Conservation (phyloP, 2,113 vertebrate species). For the Heloderma charlesbogerti region DNA sequence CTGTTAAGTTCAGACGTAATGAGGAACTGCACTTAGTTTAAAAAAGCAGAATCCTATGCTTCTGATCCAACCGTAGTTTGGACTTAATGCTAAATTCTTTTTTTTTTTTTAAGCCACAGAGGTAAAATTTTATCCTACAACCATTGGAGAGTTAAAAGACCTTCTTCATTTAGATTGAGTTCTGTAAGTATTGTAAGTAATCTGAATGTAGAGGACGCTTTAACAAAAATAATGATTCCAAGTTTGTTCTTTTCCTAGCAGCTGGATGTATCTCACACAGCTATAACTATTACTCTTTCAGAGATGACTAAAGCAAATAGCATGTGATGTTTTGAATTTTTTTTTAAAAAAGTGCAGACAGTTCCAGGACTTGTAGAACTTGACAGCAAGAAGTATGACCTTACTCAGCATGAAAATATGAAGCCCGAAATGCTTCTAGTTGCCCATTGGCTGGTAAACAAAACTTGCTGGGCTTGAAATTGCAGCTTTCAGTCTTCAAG, state of each 20-base stretch:
- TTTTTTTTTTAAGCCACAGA: not conserved
- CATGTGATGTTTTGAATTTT: constrained; percentile 34
- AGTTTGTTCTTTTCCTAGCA: not conserved
- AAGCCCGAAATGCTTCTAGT: constrained; percentile 31
- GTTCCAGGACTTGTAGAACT: constrained; percentile 40
- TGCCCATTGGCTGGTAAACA: constrained; percentile 21
- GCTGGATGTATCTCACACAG: constrained; percentile 12
- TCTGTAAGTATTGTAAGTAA: not conserved
- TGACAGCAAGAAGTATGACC: constrained; percentile 1
- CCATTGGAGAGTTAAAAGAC: not conserved
- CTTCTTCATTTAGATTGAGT: not conserved
- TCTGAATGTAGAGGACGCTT: not conserved
- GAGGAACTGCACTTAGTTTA: not conserved
- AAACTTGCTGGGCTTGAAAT: constrained; percentile 24
- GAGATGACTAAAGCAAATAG: constrained; percentile 53
- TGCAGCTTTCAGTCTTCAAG: not conserved
- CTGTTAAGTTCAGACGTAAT: not conserved
- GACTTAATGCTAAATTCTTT: not conserved
- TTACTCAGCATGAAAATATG: constrained; percentile 34
- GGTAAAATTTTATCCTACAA: not conserved
- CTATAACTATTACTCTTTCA: constrained; percentile 29
- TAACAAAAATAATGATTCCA: constrained; percentile 20
- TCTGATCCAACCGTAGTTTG: not conserved
- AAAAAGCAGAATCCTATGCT: not conserved
- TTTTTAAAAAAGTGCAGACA: constrained; percentile 12